Percentiles rank a stretch among this genome's conserved stretches.
Evolutionary conservation across 2,888 invertebrate species (phyloP).

Genomic region (Plusia festucae): DNA sequence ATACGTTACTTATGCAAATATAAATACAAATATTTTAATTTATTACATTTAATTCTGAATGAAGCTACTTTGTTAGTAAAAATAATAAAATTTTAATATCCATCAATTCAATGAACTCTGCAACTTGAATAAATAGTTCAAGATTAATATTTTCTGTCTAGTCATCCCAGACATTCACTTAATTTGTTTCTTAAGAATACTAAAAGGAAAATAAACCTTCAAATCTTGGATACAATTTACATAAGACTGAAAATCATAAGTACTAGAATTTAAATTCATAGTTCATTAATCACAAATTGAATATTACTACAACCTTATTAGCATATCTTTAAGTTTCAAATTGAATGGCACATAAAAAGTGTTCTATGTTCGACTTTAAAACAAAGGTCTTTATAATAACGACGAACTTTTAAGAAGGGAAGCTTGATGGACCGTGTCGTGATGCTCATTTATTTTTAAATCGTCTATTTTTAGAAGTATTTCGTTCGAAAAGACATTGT

Average conservation of each 20-base stretch:
- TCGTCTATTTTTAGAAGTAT: not conserved
- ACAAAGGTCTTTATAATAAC: not conserved
- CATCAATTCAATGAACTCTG: not conserved
- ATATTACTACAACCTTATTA: not conserved
- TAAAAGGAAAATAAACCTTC: not conserved
- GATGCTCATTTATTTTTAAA: constrained; percentile 1
- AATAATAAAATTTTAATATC: too few species aligned
- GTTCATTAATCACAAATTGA: not conserved
- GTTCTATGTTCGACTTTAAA: not conserved
- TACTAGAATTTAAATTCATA: not conserved
- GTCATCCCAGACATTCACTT: not conserved
- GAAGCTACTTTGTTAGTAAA: too few species aligned
- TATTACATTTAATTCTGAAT: too few species aligned
- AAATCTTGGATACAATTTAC: not conserved
- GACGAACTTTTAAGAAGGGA: constrained; percentile 2
- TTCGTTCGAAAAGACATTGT: not conserved
- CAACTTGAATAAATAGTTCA: not conserved
- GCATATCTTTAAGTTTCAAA: not conserved
- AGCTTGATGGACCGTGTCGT: not conserved
- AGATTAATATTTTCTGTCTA: not conserved
- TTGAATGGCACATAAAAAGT: not conserved
- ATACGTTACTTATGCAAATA: too few species aligned
- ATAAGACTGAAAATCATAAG: not conserved
- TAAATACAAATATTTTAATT: too few species aligned
- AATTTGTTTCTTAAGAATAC: not conserved